Evolutionary conservation across 1,140 invertebrate genomes (phyloP).

Genomic region (Thaumetopoea pityocampa): DNA sequence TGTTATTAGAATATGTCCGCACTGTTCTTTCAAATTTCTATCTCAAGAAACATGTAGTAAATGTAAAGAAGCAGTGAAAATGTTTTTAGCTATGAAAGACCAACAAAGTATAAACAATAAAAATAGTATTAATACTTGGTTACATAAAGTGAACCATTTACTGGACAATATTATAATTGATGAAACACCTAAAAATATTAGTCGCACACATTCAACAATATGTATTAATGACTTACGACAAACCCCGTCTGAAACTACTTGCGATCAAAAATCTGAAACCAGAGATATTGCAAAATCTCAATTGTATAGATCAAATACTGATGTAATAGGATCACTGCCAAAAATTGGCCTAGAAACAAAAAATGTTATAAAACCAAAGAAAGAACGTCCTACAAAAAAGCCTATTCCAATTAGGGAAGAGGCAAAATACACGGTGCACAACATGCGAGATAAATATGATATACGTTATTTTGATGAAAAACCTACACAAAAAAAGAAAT

Average conservation of each 20-base stretch:
- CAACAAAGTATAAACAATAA: conserved; percentile 13
- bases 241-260: conserved; percentile 3
- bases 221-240: conserved; percentile 3
- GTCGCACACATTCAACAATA: conserved; percentile 5
- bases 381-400: too few relatives aligned
- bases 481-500: too few relatives aligned
- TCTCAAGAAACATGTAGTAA: conserved; percentile 12
- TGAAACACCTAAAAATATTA: conserved; percentile 13
- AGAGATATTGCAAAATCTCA: neutral
- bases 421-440: too few relatives aligned
- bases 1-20: conserved; percentile 25
- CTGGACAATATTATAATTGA: conserved; percentile 15
- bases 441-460: too few relatives aligned
- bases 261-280: too few relatives aligned
- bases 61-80: conserved; percentile 14
- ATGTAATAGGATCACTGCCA: conserved; percentile 1
- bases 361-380: conserved; percentile 9
- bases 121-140: conserved; percentile 19
- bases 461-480: too few relatives aligned
- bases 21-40: conserved; percentile 23
- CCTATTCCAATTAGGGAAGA: too few relatives aligned
- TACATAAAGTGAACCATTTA: conserved; percentile 21
- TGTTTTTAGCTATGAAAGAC: conserved; percentile 6
- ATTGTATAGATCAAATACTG: neutral
- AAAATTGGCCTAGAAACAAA: conserved; percentile 15